Conservation (phyloP, 1,140 invertebrate genomes). For the Monochamus saltuarius region DNA sequence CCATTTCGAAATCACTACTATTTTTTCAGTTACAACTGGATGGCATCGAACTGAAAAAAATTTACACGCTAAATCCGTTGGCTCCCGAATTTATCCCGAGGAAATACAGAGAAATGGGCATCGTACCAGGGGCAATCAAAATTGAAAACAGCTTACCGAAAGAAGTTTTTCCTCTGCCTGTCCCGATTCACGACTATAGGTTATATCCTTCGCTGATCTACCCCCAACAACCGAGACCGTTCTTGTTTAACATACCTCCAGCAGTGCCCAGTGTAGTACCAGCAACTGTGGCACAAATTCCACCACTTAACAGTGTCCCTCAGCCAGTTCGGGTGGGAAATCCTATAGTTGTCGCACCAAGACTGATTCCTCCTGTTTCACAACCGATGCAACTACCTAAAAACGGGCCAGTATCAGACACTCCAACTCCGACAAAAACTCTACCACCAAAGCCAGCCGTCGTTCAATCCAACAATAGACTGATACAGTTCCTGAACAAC, state of each 20-base stretch:
- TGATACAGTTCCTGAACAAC: conserved; percentile 58
- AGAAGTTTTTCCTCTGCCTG: conserved; percentile 5
- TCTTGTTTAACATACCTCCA: conserved; percentile 20
- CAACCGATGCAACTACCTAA: conserved; percentile 13
- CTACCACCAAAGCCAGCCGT: conserved; percentile 3
- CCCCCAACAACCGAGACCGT: conserved; percentile 19
- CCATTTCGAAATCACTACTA: too few relatives aligned
- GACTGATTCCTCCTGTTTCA: conserved; percentile 5
- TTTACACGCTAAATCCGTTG: conserved; percentile 77
- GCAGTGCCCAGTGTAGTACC: conserved; percentile 14
- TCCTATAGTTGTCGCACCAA: conserved; percentile 5
- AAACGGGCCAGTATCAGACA: background rate
- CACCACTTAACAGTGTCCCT: conserved; percentile 9
- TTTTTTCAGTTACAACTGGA: conserved; percentile 61
- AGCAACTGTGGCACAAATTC: background rate
- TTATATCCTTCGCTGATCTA: conserved; percentile 20
- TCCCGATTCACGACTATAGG: conserved; percentile 16
- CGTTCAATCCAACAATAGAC: conserved; percentile 30
- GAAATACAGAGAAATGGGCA: conserved; percentile 26
- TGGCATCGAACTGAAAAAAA: conserved; percentile 71
- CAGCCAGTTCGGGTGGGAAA: conserved; percentile 20
- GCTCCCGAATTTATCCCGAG: conserved; percentile 78
- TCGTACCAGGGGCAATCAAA: background rate
- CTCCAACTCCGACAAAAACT: background rate
- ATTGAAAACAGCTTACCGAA: conserved; percentile 7